Evolutionary conservation across 2,888 invertebrate genomes (phyloP), one percentile per base, ranked within the genome.

Genomic region (Drepana falcataria): DNA sequence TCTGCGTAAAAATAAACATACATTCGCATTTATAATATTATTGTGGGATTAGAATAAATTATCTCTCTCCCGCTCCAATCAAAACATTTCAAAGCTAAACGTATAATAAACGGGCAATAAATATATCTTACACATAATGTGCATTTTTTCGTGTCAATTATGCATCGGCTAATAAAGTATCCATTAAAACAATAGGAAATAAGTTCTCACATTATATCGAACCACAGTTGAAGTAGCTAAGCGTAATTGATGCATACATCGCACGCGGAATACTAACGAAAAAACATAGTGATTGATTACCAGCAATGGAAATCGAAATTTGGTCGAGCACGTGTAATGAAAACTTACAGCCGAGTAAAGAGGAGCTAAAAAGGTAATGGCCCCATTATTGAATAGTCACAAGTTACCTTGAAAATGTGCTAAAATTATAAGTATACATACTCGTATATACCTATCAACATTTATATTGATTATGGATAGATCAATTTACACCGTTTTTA

Each of bases 311-410:
- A 6, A 37, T 48, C 53, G 44, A 37, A 56, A 6, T 51, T 51
- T 37, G 34, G 35, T 34, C 33, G 5, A 52, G 35, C 4, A 44
- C 35, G n/a, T 5, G 6, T 4, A 7, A n/a, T 37, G 35, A 47
- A 35, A 52, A 34, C 3, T 21, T n/a, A 35, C 4, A 48, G 47
- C 37, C 6, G 37, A 53, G 34, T 51, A 40, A 41, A 34, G 34
- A 48, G 48, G 3, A 51, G 51, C 41, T 40, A 51, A 57, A 55
- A 56, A 59, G 66, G 57, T 66, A 69, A 61, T 77, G 71, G 73
- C 71, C 69, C 56, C 55, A 70, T 68, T 68, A 52, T 55, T 55
- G 56, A 65, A 67, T 61, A 63, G 57, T 59, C 57, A 56, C 54
- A 54, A 52, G 47, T 61, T 58, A 61, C 63, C 64, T 70, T 68